Evolutionary conservation across 2,888 invertebrate genomes (phyloP), one percentile per base, ranked within the genome.

Genomic region (Dascillus cervinus): DNA sequence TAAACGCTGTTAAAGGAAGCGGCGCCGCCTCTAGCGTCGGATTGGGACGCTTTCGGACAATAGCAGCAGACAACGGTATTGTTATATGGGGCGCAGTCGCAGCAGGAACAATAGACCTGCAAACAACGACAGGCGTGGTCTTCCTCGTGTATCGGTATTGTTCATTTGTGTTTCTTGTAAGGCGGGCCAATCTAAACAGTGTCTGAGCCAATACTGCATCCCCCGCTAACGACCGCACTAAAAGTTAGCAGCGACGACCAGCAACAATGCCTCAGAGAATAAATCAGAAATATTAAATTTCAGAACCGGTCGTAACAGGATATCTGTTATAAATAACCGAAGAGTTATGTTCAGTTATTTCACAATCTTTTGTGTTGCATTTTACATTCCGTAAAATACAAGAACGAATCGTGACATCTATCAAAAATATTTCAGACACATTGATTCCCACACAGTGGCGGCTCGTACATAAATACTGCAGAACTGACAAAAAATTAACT

Each of bases 61-160:
- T 62, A 55, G 57, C 52, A 55, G 49, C 50, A 52, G 53, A 53
- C 57, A 60, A 59, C 52, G 42, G 57, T 39, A 62, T 62, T 62
- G 62, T 62, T 58, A 47, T 50, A 46, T 46, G 52, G 49, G 55
- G 63, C 63, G 63, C 63, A 63, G 53, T 48, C 62, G 55, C 62
- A 44, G 52, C 53, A 51, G 54, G 53, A 61, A 62, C 62, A 62
- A 62, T 61, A 60, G 58, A 56, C 50, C 49, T 47, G 55, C 59
- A 58, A 59, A 62, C 62, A 62, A 62, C 60, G 38, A 58, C 58
- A 53, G 63, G 63, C 62, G 62, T 54, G 51, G 62, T 52, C 53
- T 56, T 52, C 51, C 53, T 37, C 34, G 34, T n/a, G n/a, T 52
- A 57, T 55, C 61, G 50, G 62, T 62, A 63, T 63, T 63, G 63